Evolutionary conservation across 1,140 invertebrate genomes (phyloP).

Genomic region (Venustaconcha ellipsiformis): DNA sequence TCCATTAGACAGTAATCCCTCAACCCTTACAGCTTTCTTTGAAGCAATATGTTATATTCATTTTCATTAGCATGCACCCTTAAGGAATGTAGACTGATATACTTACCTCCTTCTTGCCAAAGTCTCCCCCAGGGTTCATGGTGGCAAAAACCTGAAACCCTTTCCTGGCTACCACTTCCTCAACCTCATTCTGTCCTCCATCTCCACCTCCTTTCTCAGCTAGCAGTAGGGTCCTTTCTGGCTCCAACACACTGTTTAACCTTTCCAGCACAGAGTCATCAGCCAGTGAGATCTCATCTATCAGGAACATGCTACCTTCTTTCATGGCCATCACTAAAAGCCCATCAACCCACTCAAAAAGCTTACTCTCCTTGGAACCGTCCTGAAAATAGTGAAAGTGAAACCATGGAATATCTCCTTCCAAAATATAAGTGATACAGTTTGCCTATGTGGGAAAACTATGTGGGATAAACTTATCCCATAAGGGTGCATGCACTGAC

Average conservation of each 20-base stretch:
- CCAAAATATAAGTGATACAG: no score
- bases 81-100: neutral
- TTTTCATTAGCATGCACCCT: neutral
- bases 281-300: slow-evolving; percentile 99
- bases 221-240: slow-evolving; percentile 89
- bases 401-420: no score
- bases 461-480: no score
- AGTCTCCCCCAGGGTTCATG: slow-evolving; percentile 99
- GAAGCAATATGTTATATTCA: neutral
- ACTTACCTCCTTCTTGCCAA: slow-evolving; percentile 95
- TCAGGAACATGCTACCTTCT: slow-evolving; percentile 88
- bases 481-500: no score
- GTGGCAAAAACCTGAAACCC: slow-evolving; percentile 95
- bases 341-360: slow-evolving; percentile 99
- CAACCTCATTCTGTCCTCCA: slow-evolving; percentile 46
- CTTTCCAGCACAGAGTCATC: slow-evolving; percentile 99
- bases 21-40: no score
- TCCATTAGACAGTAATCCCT: no score
- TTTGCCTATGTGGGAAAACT: no score
- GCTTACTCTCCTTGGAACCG: slow-evolving; percentile 61
- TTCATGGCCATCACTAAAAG: slow-evolving; percentile 93
- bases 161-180: slow-evolving; percentile 75
- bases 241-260: slow-evolving; percentile 96
- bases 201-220: slow-evolving; percentile 80
- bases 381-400: slow-evolving; percentile 29